These are phyloP conservation scores for Acrocera orbiculus DNA, from an alignment of 2,888 invertebrate genomes.

Conservation along the genomic window DNA sequence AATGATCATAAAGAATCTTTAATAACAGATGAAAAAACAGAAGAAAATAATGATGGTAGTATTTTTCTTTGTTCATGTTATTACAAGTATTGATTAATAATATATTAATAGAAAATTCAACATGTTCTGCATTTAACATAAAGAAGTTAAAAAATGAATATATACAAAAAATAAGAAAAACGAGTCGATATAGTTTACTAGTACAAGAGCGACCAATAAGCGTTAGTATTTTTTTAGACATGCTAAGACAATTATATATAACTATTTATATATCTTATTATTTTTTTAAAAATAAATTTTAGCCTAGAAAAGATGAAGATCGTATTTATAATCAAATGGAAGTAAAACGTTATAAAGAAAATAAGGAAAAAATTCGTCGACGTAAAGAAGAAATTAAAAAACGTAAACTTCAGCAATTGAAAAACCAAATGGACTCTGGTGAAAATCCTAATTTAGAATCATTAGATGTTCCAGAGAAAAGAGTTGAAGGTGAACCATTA, in stretches of 20 bases:
- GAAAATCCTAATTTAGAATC: not conserved
- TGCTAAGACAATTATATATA: too few relatives aligned
- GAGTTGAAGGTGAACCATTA: slow-evolving; percentile 8
- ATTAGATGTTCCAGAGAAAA: not conserved
- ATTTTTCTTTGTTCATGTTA: too few relatives aligned
- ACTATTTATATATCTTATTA: too few relatives aligned
- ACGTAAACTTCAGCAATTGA: slow-evolving; percentile 5
- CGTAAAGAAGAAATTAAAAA: slow-evolving; percentile 23
- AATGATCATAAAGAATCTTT: too few relatives aligned
- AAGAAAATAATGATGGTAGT: too few relatives aligned
- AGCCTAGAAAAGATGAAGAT: slow-evolving; percentile 71
- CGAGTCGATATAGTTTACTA: slow-evolving; percentile 33
- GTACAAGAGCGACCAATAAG: slow-evolving; percentile 48
- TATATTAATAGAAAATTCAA: too few relatives aligned
- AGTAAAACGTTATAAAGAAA: slow-evolving; percentile 56
- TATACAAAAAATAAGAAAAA: too few relatives aligned
- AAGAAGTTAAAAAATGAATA: too few relatives aligned
- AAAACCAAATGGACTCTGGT: not conserved
- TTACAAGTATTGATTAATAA: too few relatives aligned
- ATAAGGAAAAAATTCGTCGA: slow-evolving; percentile 57
- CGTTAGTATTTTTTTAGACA: slow-evolving; percentile 15
- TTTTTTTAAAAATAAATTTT: slow-evolving; percentile 13
- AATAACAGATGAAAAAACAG: too few relatives aligned
- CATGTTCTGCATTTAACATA: too few relatives aligned
- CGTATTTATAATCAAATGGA: slow-evolving; percentile 48